Evolutionary conservation across 1,140 invertebrate genomes (phyloP).

Genomic region (Drosophila erecta): DNA sequence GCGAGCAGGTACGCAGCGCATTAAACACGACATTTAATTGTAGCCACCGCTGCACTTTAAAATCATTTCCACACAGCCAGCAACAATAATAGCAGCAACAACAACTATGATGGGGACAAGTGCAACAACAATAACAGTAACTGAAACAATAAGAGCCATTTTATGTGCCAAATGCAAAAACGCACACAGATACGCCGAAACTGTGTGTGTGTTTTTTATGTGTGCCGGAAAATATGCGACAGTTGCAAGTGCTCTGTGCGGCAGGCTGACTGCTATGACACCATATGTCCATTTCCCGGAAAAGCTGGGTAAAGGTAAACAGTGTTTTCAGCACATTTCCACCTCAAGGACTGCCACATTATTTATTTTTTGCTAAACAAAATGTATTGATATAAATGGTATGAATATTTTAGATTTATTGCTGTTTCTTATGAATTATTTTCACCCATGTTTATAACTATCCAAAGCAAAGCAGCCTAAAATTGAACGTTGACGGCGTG

Average conservation of each 20-base stretch:
- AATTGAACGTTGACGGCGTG: background rate
- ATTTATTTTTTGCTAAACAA: background rate
- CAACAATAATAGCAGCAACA: constrained; percentile 27
- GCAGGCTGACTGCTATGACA: constrained; percentile 5
- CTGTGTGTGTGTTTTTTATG: constrained; percentile 23
- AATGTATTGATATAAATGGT: background rate
- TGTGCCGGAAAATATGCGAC: constrained; percentile 28
- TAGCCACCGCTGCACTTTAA: constrained; percentile 70
- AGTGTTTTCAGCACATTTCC: no score
- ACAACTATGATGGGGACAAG: background rate
- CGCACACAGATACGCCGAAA: constrained; percentile 18
- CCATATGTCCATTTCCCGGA: constrained; percentile 2
- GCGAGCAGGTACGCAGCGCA: constrained; percentile 67
- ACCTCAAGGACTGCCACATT: background rate
- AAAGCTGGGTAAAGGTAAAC: background rate
- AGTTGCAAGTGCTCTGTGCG: constrained; percentile 10
- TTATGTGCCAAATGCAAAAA: constrained; percentile 67
- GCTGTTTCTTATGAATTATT: no score
- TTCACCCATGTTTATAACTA: no score
- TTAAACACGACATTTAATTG: constrained; percentile 77
- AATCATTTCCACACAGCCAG: constrained; percentile 65
- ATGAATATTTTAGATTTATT: background rate
- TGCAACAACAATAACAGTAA: constrained; percentile 42
- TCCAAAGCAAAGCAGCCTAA: background rate
- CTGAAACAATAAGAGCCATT: constrained; percentile 45